A percentile compares a stretch with the other conserved stretches of the same genome.
phyloP scores from a whole-genome alignment of 2,797 vertebrate genomes.

The Pelochelys cantorii region DNA sequence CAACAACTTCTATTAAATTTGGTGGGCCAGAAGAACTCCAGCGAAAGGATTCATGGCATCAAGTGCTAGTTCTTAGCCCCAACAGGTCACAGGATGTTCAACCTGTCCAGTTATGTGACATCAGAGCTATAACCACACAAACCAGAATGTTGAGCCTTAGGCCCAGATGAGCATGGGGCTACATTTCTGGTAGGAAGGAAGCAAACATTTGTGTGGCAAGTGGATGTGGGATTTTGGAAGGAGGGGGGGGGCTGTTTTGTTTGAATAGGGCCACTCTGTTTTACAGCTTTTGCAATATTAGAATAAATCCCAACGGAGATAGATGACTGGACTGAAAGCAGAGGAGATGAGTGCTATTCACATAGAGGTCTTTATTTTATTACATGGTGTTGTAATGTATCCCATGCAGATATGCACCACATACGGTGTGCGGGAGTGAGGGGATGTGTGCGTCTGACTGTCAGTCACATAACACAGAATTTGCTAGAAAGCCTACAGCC shows the following conservation, averaged over 20 bases:
- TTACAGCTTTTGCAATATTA: fast-evolving
- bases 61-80: not conserved
- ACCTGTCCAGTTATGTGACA: fast-evolving
- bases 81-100: fast-evolving
- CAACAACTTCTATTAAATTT: conserved; percentile 41
- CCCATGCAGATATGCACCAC: not conserved
- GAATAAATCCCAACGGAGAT: conserved; percentile 1
- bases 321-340: not conserved
- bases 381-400: not conserved
- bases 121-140: fast-evolving
- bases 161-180: not conserved
- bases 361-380: not conserved
- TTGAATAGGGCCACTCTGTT: not conserved
- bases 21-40: not conserved
- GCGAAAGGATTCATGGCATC: not conserved
- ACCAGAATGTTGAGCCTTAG: fast-evolving
- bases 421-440: fast-evolving
- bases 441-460: not conserved
- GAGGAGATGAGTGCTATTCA: not conserved
- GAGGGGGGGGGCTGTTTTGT: not conserved
- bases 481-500: not conserved
- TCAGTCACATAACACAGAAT: not conserved
- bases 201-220: not conserved
- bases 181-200: not conserved
- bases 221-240: not conserved